Evolutionary conservation across 2,888 invertebrate genomes (phyloP).

Genomic region (Hyppa rectilinea): DNA sequence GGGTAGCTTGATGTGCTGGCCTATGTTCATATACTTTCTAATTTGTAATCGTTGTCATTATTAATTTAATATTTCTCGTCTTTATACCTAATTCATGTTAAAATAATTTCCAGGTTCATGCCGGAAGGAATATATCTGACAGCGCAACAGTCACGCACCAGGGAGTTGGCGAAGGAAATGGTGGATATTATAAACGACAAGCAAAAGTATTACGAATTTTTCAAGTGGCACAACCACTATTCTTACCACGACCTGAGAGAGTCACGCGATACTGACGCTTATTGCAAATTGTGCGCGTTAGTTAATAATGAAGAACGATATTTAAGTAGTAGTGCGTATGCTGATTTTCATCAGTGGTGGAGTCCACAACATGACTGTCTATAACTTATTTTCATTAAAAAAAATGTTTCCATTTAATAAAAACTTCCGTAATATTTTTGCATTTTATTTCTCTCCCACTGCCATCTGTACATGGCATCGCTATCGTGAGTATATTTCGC

Average conservation of each 20-base stretch:
- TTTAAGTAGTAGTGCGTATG: slow-evolving; percentile 33
- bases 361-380: slow-evolving; percentile 45
- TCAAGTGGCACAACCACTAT: slow-evolving; percentile 74
- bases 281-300: slow-evolving; percentile 64
- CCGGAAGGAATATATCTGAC: slow-evolving; percentile 68
- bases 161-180: slow-evolving; percentile 64
- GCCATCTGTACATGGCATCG: no score
- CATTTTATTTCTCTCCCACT: not conserved
- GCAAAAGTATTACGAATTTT: slow-evolving; percentile 67
- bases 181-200: slow-evolving; percentile 64
- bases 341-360: slow-evolving; percentile 67
- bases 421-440: not conserved
- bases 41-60: not conserved
- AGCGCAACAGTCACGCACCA: slow-evolving; percentile 36
- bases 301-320: slow-evolving; percentile 35
- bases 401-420: not conserved
- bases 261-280: slow-evolving; percentile 57
- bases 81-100: not conserved
- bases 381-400: not conserved
- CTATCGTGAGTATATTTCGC: no score
- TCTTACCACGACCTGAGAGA: slow-evolving; percentile 63
- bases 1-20: no score
- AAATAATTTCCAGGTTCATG: slow-evolving; percentile 64
- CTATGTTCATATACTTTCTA: not conserved
- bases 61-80: not conserved